Evolutionary conservation across 2,797 vertebrate species (phyloP).

Genomic region (Poecilia wingei): DNA sequence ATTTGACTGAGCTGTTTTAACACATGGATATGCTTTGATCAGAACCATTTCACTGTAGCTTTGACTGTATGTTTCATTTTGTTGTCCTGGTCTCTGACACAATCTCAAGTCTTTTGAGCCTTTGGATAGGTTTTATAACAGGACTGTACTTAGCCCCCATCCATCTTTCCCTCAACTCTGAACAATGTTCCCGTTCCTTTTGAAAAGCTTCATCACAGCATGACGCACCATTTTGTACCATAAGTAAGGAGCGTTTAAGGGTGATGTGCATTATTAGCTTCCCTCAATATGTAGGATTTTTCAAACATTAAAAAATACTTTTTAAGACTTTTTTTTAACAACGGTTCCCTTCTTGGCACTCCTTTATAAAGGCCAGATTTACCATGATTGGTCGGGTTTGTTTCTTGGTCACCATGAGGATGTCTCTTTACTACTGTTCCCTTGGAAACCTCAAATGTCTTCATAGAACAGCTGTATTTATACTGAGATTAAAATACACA

Average conservation of each 20-base stretch:
- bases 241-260: background rate
- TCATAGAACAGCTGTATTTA: background rate
- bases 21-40: no score
- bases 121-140: background rate
- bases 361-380: background rate
- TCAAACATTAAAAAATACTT: background rate
- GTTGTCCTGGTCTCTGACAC: no score
- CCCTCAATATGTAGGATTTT: background rate
- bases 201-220: background rate
- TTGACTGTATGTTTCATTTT: no score
- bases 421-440: background rate
- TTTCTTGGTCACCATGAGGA: background rate
- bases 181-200: background rate
- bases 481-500: background rate
- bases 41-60: no score
- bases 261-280: background rate
- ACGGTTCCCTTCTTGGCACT: background rate
- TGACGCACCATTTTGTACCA: background rate
- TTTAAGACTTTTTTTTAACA: background rate
- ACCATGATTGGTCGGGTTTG: background rate
- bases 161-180: background rate
- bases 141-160: background rate
- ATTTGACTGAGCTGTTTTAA: no score
- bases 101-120: no score
- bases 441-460: background rate